These are phyloP conservation scores for Platichthys flesus DNA, from an alignment of 2,113 vertebrate genomes.

Conservation along the genomic window DNA sequence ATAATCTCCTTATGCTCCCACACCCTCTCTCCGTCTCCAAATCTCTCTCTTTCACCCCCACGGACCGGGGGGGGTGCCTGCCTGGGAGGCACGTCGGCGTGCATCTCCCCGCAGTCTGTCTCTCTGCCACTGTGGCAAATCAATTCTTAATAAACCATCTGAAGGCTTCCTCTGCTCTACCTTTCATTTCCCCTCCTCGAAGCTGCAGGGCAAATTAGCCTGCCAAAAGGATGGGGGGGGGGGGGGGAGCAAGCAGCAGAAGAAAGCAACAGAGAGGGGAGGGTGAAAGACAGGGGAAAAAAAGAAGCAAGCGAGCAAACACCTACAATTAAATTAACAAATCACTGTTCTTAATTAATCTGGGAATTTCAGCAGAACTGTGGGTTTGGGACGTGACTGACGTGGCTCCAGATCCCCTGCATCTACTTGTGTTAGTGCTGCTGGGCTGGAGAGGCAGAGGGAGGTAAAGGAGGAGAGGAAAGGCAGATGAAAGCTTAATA, in stretches of 20 bases:
- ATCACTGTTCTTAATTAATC: slow-evolving; percentile 75
- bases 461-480: slow-evolving; percentile 48
- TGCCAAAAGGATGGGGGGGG: slow-evolving; percentile 61
- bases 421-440: slow-evolving; percentile 57
- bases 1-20: slow-evolving; percentile 26
- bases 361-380: slow-evolving; percentile 61
- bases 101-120: slow-evolving; percentile 53
- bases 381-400: slow-evolving; percentile 66
- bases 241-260: slow-evolving; percentile 51
- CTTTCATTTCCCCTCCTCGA: slow-evolving; percentile 71
- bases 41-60: background rate
- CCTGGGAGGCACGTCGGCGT: slow-evolving; percentile 67
- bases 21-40: background rate
- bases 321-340: slow-evolving; percentile 76
- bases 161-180: slow-evolving; percentile 69
- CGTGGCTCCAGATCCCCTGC: slow-evolving; percentile 47
- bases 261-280: slow-evolving; percentile 49
- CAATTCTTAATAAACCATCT: slow-evolving; percentile 76
- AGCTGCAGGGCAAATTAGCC: slow-evolving; percentile 67
- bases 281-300: slow-evolving; percentile 4
- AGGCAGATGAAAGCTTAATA: slow-evolving; percentile 69
- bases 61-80: slow-evolving; percentile 57
- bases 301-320: slow-evolving; percentile 37
- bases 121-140: slow-evolving; percentile 71
- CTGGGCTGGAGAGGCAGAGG: slow-evolving; percentile 34